Evolutionary conservation across 2,888 invertebrate genomes (phyloP), one percentile per base, ranked within the genome.

Genomic region (Chymomyza fuscimana): DNA sequence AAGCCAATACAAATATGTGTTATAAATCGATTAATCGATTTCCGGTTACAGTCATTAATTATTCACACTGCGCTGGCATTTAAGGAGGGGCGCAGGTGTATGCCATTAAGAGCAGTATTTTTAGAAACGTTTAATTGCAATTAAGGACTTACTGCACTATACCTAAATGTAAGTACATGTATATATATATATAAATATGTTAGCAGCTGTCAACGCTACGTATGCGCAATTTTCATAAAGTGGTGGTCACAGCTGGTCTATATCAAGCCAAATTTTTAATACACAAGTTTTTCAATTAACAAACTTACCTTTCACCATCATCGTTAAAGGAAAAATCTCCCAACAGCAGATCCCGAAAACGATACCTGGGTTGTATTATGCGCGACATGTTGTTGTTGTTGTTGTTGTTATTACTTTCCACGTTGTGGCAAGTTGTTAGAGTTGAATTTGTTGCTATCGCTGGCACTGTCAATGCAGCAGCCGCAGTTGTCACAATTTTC

Each of bases 281-380:
- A 29, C 1, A 59, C 29, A 54, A 67, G 22, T 59, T 59, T 40
- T 61, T 16, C 12, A 12, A n/a, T 29, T n/a, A 56, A 22, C 52
- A 1, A 61, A 91, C 93, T 93, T 91, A 96, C 96, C 96, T 95
- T 93, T 96, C 95, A 59, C 95, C 95, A 85, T 95, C 95, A 89
- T 96, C 96, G 89, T 94, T 95, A 91, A 95, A 95, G 16, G 95
- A 94, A 90, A 95, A 95, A 91, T 96, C 96, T 60, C 96, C 96
- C 84, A 95, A 93, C 84, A 96, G 94, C 80, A 96, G 93, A 92
- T 96, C 96, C 76, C 96, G 93, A 87, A 96, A 94, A 66, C 96
- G 93, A 92, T 96, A 96, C 77, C 96, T 92, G 59, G 95, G 95
- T 59, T 95, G 89, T 81, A 91, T 88, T 84, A 91, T 90, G 85